Conservation (phyloP, 2,888 invertebrate species). For the Andrena haemorrhoa region DNA sequence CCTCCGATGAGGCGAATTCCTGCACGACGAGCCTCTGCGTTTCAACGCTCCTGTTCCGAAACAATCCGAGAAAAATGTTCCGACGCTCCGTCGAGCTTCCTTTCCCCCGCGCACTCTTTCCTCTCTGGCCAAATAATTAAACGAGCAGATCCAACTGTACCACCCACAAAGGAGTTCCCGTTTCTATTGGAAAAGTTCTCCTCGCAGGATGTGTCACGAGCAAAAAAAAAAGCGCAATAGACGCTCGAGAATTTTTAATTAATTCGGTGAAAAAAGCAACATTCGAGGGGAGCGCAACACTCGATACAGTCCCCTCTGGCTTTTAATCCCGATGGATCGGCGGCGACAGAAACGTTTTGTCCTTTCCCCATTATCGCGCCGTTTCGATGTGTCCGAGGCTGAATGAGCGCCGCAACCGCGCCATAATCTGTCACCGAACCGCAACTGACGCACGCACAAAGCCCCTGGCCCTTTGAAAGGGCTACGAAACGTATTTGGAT, state of each 20-base stretch:
- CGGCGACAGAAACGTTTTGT: conserved; percentile 17
- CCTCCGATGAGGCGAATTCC: conserved; percentile 20
- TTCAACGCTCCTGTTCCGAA: too few relatives aligned
- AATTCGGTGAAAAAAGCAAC: not conserved
- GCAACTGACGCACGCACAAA: conserved; percentile 51
- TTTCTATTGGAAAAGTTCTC: conserved; percentile 7
- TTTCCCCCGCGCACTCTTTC: not conserved
- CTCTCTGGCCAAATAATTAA: not conserved
- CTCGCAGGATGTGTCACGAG: too few relatives aligned
- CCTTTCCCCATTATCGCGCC: conserved; percentile 7
- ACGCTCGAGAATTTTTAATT: conserved; percentile 15
- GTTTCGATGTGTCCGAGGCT: conserved; percentile 20
- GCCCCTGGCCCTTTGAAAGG: conserved; percentile 3
- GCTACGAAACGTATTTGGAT: conserved; percentile 24
- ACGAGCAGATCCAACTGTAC: conserved; percentile 9
- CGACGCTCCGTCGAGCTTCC: too few relatives aligned
- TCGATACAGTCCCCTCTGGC: not conserved
- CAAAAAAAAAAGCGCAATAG: not conserved
- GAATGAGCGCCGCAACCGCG: conserved; percentile 33
- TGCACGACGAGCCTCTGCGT: not conserved
- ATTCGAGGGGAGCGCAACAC: not conserved
- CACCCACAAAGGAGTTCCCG: not conserved
- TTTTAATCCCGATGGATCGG: conserved; percentile 41
- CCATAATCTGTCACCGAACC: conserved; percentile 58
- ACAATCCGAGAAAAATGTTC: too few relatives aligned